Percentiles rank a stretch among this genome's conserved stretches.
Evolutionary conservation across 2,888 invertebrate species (phyloP).

Genomic region (Tenthredo scrophulariae): DNA sequence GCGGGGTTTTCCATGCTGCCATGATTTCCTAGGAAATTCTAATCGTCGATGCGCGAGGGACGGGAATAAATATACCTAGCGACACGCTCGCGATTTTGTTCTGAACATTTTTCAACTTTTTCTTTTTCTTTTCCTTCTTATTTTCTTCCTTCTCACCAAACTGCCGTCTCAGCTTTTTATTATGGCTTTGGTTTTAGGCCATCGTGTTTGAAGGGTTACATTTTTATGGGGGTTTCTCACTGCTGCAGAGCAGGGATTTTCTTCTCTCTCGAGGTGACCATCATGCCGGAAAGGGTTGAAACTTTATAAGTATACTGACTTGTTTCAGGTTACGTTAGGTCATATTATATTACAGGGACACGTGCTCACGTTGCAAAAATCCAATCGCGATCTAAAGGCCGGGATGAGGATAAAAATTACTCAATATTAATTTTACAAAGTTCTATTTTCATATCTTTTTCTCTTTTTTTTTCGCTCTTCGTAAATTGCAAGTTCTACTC

Average conservation of each 20-base stretch:
- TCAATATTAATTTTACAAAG: neutral
- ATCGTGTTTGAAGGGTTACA: constrained; percentile 24
- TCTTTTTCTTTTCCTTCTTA: neutral
- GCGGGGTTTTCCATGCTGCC: neutral
- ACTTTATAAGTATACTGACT: neutral
- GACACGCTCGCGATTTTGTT: neutral
- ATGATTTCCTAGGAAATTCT: neutral
- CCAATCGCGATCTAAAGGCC: neutral
- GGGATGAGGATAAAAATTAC: neutral
- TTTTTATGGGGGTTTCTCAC: constrained; percentile 41
- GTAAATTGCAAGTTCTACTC: neutral
- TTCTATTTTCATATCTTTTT: neutral
- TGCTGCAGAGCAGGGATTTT: constrained; percentile 7
- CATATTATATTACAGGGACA: constrained; percentile 54
- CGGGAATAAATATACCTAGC: neutral
- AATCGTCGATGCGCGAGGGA: neutral
- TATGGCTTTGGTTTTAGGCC: constrained; percentile 6
- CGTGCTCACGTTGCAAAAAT: constrained; percentile 18
- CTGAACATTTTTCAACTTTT: neutral
- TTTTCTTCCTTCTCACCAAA: neutral
- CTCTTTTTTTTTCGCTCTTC: neutral
- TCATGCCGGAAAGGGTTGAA: constrained; percentile 38
- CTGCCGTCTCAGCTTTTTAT: constrained; percentile 28
- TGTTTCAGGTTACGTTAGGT: constrained; percentile 53
- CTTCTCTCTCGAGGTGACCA: constrained; percentile 30